Evolutionary conservation across 1,140 invertebrate species (phyloP).

Genomic region (Leptestheria dahalacensis): DNA sequence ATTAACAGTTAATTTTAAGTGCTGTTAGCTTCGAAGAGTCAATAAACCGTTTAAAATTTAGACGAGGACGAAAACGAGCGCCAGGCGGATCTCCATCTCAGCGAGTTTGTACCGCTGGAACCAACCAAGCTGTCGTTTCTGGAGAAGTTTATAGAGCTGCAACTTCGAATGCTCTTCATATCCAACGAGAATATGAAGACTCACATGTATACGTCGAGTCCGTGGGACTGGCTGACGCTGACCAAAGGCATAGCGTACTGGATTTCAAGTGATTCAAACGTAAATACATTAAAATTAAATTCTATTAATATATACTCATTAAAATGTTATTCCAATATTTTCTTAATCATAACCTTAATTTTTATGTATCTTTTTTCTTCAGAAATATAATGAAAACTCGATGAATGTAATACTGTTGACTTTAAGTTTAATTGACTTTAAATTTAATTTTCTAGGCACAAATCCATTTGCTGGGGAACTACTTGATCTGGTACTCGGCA

Average conservation of each 20-base stretch:
- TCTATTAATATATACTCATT: slow-evolving; percentile 13
- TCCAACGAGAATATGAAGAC: slow-evolving; percentile 57
- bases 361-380: too few relatives aligned
- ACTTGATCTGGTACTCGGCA: slow-evolving; percentile 74
- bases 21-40: too few relatives aligned
- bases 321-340: slow-evolving; percentile 2
- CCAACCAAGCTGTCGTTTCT: slow-evolving; percentile 68
- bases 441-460: slow-evolving; percentile 50
- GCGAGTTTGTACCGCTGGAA: slow-evolving; percentile 83
- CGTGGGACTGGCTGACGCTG: slow-evolving; percentile 78
- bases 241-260: slow-evolving; percentile 86
- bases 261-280: slow-evolving; percentile 70
- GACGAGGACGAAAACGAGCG: slow-evolving; percentile 74
- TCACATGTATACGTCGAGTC: slow-evolving; percentile 85
- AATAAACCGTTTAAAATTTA: too few relatives aligned
- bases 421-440: too few relatives aligned
- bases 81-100: slow-evolving; percentile 66
- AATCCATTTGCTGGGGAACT: slow-evolving; percentile 87
- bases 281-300: slow-evolving; percentile 31
- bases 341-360: too few relatives aligned
- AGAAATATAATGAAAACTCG: too few relatives aligned
- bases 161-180: slow-evolving; percentile 78
- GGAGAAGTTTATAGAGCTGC: slow-evolving; percentile 79
- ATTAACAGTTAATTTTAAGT: not conserved
- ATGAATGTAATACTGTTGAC: too few relatives aligned